phyloP scores from a whole-genome alignment of 2,888 invertebrate genomes.

The Crematogaster levior region DNA sequence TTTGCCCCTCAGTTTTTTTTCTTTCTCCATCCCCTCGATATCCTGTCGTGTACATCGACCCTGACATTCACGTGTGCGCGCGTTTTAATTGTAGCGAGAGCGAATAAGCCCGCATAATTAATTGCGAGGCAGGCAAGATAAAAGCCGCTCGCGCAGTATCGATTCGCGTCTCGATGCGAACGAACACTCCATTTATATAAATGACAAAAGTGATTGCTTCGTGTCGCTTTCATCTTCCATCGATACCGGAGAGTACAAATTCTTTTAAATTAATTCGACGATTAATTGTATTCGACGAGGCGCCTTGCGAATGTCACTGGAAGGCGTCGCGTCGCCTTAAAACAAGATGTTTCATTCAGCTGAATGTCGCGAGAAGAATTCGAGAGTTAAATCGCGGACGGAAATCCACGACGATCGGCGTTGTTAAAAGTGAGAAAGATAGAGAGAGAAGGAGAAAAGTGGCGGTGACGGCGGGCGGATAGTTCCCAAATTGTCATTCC shows the following conservation, averaged over 20 bases:
- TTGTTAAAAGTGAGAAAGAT: constrained; percentile 36
- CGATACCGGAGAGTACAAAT: background rate
- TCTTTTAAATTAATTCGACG: background rate
- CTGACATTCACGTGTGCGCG: constrained; percentile 62
- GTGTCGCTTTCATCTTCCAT: background rate
- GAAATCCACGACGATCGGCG: constrained; percentile 24
- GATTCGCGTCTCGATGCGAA: constrained; percentile 48
- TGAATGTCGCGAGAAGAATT: constrained; percentile 9
- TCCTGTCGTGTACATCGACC: constrained; percentile 46
- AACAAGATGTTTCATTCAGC: constrained; percentile 24
- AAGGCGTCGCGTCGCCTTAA: background rate
- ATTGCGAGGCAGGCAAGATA: constrained; percentile 57
- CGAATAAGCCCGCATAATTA: constrained; percentile 70
- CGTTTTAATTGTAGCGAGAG: constrained; percentile 67
- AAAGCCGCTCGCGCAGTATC: constrained; percentile 55
- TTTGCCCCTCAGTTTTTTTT: constrained; percentile 55
- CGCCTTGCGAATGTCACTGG: background rate
- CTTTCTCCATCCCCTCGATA: background rate
- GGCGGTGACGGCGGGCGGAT: constrained; percentile 25
- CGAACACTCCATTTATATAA: constrained; percentile 1
- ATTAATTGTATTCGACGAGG: background rate
- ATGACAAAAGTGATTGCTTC: background rate
- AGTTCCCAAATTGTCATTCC: constrained; percentile 71
- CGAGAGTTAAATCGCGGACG: constrained; percentile 12
- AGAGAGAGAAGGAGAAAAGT: constrained; percentile 9